phyloP scores from a whole-genome alignment of 2,113 vertebrate genomes.

The Otolemur garnettii region DNA sequence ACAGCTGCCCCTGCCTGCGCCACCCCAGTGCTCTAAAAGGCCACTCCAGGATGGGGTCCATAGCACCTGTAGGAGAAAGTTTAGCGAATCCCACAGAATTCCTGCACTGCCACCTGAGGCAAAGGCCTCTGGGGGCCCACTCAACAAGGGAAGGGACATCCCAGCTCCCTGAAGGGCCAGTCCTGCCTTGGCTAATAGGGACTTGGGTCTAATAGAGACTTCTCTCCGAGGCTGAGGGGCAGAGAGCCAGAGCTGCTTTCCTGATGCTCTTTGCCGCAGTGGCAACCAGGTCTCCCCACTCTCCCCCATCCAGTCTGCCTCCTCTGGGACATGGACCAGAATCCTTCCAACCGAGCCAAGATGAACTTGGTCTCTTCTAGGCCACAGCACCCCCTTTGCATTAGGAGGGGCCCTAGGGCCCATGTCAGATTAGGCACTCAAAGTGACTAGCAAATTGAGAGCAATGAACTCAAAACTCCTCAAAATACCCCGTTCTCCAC shows the following conservation, averaged over 20 bases:
- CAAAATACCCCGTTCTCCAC: accelerated
- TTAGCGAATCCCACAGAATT: background rate
- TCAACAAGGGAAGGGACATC: background rate
- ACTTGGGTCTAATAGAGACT: background rate
- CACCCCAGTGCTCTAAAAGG: background rate
- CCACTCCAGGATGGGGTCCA: background rate
- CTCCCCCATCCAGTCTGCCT: background rate
- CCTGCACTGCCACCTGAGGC: accelerated
- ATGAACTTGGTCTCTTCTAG: background rate
- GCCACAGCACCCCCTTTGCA: background rate
- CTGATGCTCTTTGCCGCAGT: background rate
- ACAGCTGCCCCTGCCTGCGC: too few species aligned
- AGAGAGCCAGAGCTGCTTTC: background rate
- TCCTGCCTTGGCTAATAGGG: background rate
- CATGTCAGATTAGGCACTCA: accelerated
- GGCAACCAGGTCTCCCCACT: background rate
- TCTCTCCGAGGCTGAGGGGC: background rate
- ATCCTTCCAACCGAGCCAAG: background rate
- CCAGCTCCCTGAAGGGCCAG: background rate
- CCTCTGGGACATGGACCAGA: background rate
- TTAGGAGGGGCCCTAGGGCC: background rate
- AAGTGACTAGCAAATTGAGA: background rate
- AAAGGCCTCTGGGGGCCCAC: background rate
- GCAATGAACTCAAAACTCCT: background rate
- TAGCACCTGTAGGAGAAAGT: background rate